These are phyloP conservation scores for Dinomys branickii DNA, from an alignment of 2,113 vertebrate genomes.

Conservation along the genomic window DNA sequence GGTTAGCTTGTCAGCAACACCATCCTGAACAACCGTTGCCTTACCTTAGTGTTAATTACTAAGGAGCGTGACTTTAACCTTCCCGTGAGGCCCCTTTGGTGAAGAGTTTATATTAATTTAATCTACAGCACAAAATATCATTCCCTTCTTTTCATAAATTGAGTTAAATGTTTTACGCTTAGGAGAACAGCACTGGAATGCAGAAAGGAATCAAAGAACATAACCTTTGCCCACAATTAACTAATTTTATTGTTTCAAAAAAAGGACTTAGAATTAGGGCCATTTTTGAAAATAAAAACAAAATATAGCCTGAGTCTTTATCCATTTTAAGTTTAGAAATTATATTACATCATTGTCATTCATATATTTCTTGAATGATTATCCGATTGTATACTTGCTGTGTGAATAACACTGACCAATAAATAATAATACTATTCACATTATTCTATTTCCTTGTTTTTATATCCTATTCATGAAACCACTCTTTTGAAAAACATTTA, in stretches of 20 bases:
- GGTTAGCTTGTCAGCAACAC: not conserved
- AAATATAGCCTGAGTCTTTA: not conserved
- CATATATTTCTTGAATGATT: conserved; percentile 42
- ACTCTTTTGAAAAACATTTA: conserved; percentile 34
- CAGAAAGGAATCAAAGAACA: not conserved
- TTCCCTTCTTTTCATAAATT: conserved; percentile 50
- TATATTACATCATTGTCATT: conserved; percentile 29
- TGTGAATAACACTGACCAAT: conserved; percentile 54
- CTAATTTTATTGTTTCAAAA: not conserved
- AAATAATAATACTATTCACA: conserved; percentile 29
- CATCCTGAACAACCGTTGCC: not conserved
- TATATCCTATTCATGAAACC: not conserved
- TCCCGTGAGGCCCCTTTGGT: not conserved
- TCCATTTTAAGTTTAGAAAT: conserved; percentile 44
- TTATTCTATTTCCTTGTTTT: conserved; percentile 36
- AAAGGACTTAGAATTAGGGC: conserved; percentile 37
- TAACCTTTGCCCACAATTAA: not conserved
- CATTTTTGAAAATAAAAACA: conserved; percentile 37
- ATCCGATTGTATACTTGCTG: conserved; percentile 30
- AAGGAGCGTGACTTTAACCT: conserved; percentile 17
- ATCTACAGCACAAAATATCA: not conserved
- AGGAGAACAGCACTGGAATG: not conserved
- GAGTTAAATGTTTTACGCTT: conserved; percentile 34
- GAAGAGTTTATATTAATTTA: not conserved
- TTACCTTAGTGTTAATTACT: conserved; percentile 4